Evolutionary conservation across 2,113 vertebrate species (phyloP).

Genomic region (Sturnira hondurensis): DNA sequence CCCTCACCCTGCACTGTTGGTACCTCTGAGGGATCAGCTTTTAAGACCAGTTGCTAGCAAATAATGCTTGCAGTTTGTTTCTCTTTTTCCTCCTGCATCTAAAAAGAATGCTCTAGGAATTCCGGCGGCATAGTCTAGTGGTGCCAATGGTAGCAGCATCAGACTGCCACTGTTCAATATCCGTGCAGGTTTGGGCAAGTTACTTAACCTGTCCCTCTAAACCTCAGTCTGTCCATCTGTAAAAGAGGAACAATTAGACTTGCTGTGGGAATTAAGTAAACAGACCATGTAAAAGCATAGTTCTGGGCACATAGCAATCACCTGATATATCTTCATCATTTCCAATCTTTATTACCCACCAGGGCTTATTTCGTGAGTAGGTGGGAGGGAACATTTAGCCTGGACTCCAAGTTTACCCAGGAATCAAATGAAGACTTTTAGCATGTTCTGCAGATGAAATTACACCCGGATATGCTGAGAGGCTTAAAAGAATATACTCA

Average conservation of each 20-base stretch:
- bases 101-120: neutral
- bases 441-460: neutral
- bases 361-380: neutral
- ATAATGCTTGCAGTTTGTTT: neutral
- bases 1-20: neutral
- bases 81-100: neutral
- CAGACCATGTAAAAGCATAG: neutral
- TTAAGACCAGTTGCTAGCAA: neutral
- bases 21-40: neutral
- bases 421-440: neutral
- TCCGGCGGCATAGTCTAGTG: neutral
- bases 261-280: neutral
- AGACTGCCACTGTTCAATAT: neutral
- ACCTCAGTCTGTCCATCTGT: neutral
- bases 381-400: neutral
- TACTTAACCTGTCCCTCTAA: neutral
- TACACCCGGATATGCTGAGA: neutral
- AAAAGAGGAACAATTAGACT: neutral
- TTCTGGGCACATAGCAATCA: neutral
- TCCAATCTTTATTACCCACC: neutral
- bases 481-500: neutral
- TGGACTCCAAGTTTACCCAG: neutral
- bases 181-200: neutral
- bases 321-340: neutral
- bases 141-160: neutral